Evolutionary conservation across 2,888 invertebrate genomes (phyloP), one percentile per base, ranked within the genome.

Genomic region (Thereva unica): DNA sequence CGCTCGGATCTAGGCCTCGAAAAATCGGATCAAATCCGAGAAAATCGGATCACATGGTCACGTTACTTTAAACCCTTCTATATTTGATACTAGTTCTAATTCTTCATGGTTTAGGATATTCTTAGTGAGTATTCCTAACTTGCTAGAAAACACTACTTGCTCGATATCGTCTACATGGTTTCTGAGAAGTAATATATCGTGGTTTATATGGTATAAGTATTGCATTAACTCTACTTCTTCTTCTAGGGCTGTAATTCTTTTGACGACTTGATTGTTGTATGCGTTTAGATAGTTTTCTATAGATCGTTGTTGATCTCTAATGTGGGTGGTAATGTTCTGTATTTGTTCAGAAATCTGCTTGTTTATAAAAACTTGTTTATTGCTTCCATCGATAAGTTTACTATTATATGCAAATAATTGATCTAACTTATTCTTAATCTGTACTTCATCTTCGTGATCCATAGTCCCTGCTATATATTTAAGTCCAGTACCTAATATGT

Each of bases 381-480:
- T 61, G 35, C 34, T 55, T 63, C 41, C 49, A 23, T 10, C 37
- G 1, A 34, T 35, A n/a, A 64, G 49, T 7, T 54, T 55, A 12
- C 38, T 4, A 38, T 49, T 47, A 10, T 67, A 52, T 3, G 4
- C 8, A 23, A 5, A 38, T 8, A 59, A n/a, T 38, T 37, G 6
- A 3, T 59, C 59, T 49, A 59, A 35, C 38, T 38, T 49, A 5
- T 44, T 45, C 35, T 37, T 47, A 4, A 59, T 59, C 47, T 47
- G 37, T 47, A 47, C 4, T 47, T 59, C 59, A 7, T 47, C 59
- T 2, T 44, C 10, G 38, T 47, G n/a, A 38, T 59, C 59, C 47
- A 59, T 59, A 7, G 59, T 59, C 2, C 59, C 59, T 10, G 59
- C 59, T 8, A 59, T 59, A 12, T 53, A 64, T 44, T 67, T 67